phyloP scores from a whole-genome alignment of 2,113 vertebrate genomes.

The Sorex araneus region DNA sequence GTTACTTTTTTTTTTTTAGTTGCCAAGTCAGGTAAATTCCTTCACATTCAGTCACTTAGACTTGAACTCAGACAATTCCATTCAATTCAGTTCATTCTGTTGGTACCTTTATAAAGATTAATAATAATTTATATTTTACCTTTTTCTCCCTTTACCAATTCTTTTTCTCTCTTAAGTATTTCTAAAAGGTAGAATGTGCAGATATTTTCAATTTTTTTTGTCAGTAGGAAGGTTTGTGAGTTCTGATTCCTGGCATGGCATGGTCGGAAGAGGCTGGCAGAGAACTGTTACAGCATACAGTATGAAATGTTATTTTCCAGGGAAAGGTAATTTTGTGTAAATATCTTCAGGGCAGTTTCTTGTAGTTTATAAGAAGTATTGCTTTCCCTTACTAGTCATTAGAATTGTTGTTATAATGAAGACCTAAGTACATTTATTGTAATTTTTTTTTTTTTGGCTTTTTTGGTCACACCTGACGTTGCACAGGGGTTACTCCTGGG shows the following conservation, averaged over 20 bases:
- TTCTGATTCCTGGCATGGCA: neutral
- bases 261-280: neutral
- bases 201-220: neutral
- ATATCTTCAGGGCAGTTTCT: conserved; percentile 48
- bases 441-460: neutral
- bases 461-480: too few relatives aligned
- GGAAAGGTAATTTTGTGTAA: neutral
- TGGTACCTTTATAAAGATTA: neutral
- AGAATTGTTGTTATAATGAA: conserved; percentile 28
- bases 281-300: neutral
- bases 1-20: conserved; percentile 11
- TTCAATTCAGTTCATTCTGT: too few relatives aligned
- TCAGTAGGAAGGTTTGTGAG: neutral
- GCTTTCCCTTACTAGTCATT: conserved; percentile 3
- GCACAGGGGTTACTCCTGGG: too few relatives aligned
- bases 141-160: neutral
- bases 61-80: neutral
- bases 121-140: neutral
- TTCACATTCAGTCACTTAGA: conserved; percentile 20
- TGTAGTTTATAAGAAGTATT: conserved; percentile 7
- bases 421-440: conserved; percentile 14
- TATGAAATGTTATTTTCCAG: neutral
- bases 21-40: conserved; percentile 27
- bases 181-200: neutral
- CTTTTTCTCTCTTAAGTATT: neutral